A percentile compares a stretch with the other conserved stretches of the same genome.
These are phyloP conservation scores for Oncorhynchus masou DNA, from an alignment of 2,113 vertebrate genomes.

Conservation along the genomic window DNA sequence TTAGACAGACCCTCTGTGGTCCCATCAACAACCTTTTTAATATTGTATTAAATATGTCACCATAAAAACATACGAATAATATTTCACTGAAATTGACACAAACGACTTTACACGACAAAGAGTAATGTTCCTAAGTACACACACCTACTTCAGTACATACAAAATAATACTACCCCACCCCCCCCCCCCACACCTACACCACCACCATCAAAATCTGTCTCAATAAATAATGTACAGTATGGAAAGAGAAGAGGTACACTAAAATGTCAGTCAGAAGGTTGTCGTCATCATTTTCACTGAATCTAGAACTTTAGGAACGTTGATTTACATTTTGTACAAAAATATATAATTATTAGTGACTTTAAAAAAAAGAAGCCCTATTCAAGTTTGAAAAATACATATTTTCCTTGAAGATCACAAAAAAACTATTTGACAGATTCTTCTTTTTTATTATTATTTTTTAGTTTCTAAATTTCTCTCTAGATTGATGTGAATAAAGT, in stretches of 20 bases:
- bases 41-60: not conserved
- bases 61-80: not conserved
- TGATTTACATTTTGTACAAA: constrained; percentile 52
- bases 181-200: not conserved
- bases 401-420: constrained; percentile 40
- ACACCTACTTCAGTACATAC: constrained; percentile 1
- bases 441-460: not conserved
- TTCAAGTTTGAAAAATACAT: constrained; percentile 66
- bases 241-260: constrained; percentile 23
- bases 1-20: not conserved
- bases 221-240: constrained; percentile 43
- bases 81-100: constrained; percentile 1
- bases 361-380: constrained; percentile 36
- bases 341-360: constrained; percentile 58
- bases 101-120: constrained; percentile 14
- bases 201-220: constrained; percentile 10
- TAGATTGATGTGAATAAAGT: constrained; percentile 26
- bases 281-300: constrained; percentile 13
- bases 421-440: constrained; percentile 21
- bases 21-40: not conserved
- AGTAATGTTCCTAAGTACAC: constrained; percentile 16
- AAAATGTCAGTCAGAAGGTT: constrained; percentile 23
- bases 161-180: not conserved
- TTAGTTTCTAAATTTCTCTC: constrained; percentile 6
- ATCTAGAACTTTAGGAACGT: not conserved